Evolutionary conservation across 2,888 invertebrate species (phyloP).

Genomic region (Dioctria rufipes): DNA sequence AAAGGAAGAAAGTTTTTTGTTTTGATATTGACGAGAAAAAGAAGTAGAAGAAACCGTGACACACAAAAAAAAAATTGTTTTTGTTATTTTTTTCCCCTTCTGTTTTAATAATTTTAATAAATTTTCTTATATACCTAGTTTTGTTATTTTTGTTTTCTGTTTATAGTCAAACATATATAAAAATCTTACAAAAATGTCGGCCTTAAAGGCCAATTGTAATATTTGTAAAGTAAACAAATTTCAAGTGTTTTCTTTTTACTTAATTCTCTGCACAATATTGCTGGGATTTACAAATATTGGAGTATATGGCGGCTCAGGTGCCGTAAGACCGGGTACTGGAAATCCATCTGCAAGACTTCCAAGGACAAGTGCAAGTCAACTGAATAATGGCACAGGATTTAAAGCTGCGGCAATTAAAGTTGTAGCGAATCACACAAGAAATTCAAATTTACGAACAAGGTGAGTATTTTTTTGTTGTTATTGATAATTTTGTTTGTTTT

Average conservation of each 20-base stretch:
- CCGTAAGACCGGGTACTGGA: constrained; percentile 67
- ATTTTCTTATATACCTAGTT: neutral
- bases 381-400: constrained; percentile 68
- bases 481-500: too few relatives aligned
- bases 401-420: constrained; percentile 67
- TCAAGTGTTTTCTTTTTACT: constrained; percentile 60
- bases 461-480: constrained; percentile 62
- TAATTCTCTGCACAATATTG: constrained; percentile 62
- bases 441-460: constrained; percentile 71
- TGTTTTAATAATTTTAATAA: neutral
- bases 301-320: constrained; percentile 62
- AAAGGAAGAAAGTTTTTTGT: constrained; percentile 31
- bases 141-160: neutral
- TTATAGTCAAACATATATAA: neutral
- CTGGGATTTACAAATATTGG: constrained; percentile 60
- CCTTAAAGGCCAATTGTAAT: constrained; percentile 66
- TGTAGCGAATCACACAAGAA: constrained; percentile 68
- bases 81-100: constrained; percentile 11
- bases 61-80: neutral
- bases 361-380: constrained; percentile 75
- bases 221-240: constrained; percentile 10
- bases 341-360: constrained; percentile 73
- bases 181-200: constrained; percentile 61
- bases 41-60: constrained; percentile 14
- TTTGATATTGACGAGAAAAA: constrained; percentile 28